Percentiles rank a stretch among this genome's conserved stretches.
phyloP scores from a whole-genome alignment of 1,140 invertebrate species.

The Nasonia giraulti region DNA sequence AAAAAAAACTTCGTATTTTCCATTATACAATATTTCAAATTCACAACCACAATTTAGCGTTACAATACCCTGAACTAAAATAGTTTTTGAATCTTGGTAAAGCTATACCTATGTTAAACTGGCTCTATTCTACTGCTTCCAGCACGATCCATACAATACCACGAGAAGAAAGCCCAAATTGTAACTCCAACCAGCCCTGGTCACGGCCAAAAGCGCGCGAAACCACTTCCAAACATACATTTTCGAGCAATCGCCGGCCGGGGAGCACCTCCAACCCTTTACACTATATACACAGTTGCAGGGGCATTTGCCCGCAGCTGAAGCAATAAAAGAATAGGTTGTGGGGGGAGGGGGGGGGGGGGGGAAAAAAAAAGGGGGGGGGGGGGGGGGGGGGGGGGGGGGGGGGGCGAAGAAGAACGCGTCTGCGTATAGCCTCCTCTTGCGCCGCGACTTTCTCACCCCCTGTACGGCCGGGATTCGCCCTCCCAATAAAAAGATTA shows the following conservation, averaged over 20 bases:
- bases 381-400: not conserved
- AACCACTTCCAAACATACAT: constrained; percentile 54
- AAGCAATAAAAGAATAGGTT: constrained; percentile 21
- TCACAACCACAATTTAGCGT: too few relatives aligned
- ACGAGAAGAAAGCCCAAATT: not conserved
- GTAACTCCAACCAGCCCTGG: not conserved
- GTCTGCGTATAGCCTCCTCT: not conserved
- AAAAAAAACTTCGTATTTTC: too few relatives aligned
- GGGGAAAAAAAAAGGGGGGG: too few relatives aligned
- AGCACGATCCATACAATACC: too few relatives aligned
- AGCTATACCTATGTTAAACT: too few relatives aligned
- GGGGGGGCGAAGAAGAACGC: not conserved
- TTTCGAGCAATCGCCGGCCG: constrained; percentile 61
- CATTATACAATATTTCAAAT: too few relatives aligned
- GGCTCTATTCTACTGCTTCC: too few relatives aligned
- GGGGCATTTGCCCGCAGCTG: not conserved
- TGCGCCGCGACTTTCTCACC: not conserved
- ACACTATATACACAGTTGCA: not conserved
- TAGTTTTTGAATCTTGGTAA: too few relatives aligned
- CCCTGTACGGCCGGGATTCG: constrained; percentile 60
- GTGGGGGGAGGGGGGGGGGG: not conserved
- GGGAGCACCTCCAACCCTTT: not conserved
- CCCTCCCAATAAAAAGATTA: constrained; percentile 72
- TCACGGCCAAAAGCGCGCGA: not conserved
- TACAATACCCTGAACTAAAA: too few relatives aligned